Evolutionary conservation across 2,113 vertebrate species (phyloP), one percentile per base, ranked within the genome.

Genomic region (Perca flavescens): DNA sequence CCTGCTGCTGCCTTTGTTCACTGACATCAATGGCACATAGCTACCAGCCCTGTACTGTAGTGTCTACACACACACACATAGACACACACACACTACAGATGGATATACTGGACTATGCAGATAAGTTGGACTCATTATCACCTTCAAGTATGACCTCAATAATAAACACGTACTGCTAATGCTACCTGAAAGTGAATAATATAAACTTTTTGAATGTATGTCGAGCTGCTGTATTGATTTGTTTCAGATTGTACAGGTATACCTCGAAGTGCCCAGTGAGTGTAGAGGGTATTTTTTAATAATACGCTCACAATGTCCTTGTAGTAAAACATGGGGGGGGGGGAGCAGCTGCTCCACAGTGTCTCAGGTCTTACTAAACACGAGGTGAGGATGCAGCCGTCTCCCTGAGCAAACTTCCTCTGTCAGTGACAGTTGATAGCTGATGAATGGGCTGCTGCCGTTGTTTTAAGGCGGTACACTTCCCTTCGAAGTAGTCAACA

Each of bases 371-470:
- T 52, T 71, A 17, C 46, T 54, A 31, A 77, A 34, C 28, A 17
- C 72, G 40, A 77, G 63, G 67, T 21, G 19, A 64, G 56, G 46
- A 83, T 43, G 19, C 21, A 54, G 43, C 47, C 60, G 0, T 61
- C 52, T n/a, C 69, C 77, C 50, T 86, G 31, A 69, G 70, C 65
- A 81, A 90, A 88, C 88, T 81, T 90, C 76, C 85, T 80, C 79
- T 62, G 34, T 21, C 31, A 16, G 10, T 17, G 47, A 63, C 22
- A 22, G 52, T 7, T 68, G 53, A 46, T 28, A 31, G 46, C 66
- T 36, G 67, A 74, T 46, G 17, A 58, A 43, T 57, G 64, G 17
- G 3, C 3, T 4, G 31, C 28, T 67, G 17, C 10, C 11, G 28
- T 73, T 64, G 57, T 40, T 22, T 50, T 15, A 46, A 61, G 6